Evolutionary conservation across 2,113 vertebrate genomes (phyloP).

Genomic region (Helogale parvula): DNA sequence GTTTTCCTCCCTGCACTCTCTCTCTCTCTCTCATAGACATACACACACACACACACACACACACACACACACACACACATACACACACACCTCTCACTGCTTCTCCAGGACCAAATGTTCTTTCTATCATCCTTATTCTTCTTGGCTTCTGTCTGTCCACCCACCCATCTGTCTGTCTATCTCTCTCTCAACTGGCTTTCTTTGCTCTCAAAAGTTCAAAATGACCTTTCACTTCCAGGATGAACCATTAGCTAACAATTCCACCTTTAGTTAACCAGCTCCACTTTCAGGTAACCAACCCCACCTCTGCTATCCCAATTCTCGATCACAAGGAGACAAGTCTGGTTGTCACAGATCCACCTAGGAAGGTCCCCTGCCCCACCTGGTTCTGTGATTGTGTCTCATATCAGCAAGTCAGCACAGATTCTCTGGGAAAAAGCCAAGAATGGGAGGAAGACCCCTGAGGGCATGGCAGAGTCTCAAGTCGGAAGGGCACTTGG

Average conservation of each 20-base stretch:
- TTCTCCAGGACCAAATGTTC: not conserved
- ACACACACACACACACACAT: not conserved
- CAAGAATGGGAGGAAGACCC: not conserved
- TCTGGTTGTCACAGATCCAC: not conserved
- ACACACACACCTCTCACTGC: not conserved
- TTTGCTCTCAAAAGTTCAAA: not conserved
- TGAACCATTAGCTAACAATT: not conserved
- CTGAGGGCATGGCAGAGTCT: accelerated
- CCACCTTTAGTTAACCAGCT: not conserved
- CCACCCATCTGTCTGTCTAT: not conserved
- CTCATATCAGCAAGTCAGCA: not conserved
- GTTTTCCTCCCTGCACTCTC: not conserved
- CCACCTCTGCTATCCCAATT: not conserved
- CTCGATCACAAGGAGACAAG: not conserved
- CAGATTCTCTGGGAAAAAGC: not conserved
- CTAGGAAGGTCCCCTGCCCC: not conserved
- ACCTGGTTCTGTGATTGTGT: accelerated
- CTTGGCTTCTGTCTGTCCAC: not conserved
- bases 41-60: not conserved
- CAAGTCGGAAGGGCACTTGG: not conserved
- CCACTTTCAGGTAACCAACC: not conserved
- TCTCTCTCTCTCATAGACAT: not conserved
- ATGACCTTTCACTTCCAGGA: not conserved
- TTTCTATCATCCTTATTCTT: not conserved
- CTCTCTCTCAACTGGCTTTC: not conserved